Percentiles rank a stretch among this genome's conserved stretches.
Conservation (phyloP, 2,113 vertebrate species). For the Rhynchomys soricoides region DNA sequence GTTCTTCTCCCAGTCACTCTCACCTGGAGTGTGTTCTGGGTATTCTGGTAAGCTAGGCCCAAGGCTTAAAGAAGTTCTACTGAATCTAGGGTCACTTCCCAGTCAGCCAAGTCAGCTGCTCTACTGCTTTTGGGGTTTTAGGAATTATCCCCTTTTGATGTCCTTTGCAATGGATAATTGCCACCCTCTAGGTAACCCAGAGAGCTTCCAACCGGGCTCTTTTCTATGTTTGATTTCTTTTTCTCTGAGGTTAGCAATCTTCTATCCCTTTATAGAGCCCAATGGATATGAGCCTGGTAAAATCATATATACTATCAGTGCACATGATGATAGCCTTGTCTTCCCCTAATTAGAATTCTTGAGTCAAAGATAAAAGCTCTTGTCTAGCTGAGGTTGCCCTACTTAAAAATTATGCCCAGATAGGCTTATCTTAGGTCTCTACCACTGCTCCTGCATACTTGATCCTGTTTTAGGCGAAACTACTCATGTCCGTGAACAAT, state of each 20-base stretch:
- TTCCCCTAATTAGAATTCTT: not conserved
- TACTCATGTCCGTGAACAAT: not conserved
- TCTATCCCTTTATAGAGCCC: not conserved
- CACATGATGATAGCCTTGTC: not conserved
- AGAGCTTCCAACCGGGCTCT: not conserved
- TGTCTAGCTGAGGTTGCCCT: not conserved
- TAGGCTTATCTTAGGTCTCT: not conserved
- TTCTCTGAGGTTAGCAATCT: not conserved
- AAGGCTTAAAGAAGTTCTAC: not conserved
- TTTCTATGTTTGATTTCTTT: not conserved
- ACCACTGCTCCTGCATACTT: too few relatives aligned
- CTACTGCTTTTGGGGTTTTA: not conserved
- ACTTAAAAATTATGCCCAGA: not conserved
- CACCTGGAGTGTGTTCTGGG: not conserved
- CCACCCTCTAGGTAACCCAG: not conserved
- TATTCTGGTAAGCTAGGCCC: not conserved
- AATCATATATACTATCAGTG: not conserved
- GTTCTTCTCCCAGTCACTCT: not conserved
- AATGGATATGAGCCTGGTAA: not conserved
- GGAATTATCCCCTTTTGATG: not conserved
- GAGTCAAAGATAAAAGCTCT: not conserved
- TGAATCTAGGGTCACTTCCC: not conserved
- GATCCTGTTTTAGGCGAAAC: not conserved
- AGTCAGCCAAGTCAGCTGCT: not conserved
- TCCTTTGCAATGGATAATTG: not conserved